Evolutionary conservation across 2,888 invertebrate genomes (phyloP), one percentile per base, ranked within the genome.

Genomic region (Agrenia bidenticulata): DNA sequence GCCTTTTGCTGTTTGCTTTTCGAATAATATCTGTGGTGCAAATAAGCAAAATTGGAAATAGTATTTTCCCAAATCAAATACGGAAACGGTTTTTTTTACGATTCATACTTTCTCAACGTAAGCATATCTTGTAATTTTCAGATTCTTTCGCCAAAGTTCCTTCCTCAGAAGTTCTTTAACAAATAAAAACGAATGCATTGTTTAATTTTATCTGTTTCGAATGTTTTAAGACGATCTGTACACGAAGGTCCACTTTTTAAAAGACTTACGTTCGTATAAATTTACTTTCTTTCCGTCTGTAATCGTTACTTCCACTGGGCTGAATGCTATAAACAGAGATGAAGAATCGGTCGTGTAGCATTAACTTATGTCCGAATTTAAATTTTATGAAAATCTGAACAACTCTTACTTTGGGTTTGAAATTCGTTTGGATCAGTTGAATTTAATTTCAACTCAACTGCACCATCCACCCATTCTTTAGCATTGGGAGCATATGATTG

Each of bases 111-210:
- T 55, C 2, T 24, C 7, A 9, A 55, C 55, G 11, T 13, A 4
- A 7, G 55, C 55, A 37, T n/a, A 55, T 26, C 55, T 13, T 13
- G 32, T 32, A n/a, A 55, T 32, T 55, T 55, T 55, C 2, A 55
- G 23, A 37, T 26, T 55, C 21, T 55, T 55, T 32, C 55, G 13
- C 55, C 55, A 55, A 5, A 55, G 4, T 32, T 55, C 55, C 32
- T 55, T 55, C 55, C n/a, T 55, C 32, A 55, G 23, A 23, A 55
- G 2, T 4, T 37, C 55, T 55, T n/a, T n/a, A n/a, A n/a, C n/a
- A n/a, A n/a, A n/a, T n/a, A 17, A 55, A 55, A 17, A 23, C 45
- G 19, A 45, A 45, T 15, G n/a, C 5, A 5, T 45, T 19, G 19
- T 45, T 45, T 15, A 17, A 45, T 45, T 9, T 5, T 17, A 45